Evolutionary conservation across 2,888 invertebrate genomes (phyloP), one percentile per base, ranked within the genome.

Genomic region (Mesorhabditis spiculigera): DNA sequence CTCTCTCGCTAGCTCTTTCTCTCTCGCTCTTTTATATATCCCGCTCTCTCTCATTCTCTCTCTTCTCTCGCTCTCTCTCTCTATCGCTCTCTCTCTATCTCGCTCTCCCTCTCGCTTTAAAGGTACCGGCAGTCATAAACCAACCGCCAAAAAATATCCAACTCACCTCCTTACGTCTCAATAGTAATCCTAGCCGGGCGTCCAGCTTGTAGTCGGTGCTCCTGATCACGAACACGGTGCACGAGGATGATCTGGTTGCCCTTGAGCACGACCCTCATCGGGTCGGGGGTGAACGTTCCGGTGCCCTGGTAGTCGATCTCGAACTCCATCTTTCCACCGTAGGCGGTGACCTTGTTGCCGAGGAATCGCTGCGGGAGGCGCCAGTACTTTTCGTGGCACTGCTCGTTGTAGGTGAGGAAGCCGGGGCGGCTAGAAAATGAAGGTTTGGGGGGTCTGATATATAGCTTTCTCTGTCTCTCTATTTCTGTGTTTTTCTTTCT

Each of bases 271-370:
- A 86, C 79, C n/a, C n/a, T n/a, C 69, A 86, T 74, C 5, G 86
- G 85, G 61, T 86, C 85, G 13, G 69, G 63, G 68, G 72, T 70
- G 62, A 77, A 69, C 4, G 67, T 70, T 41, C 83, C 84, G 10
- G 65, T 66, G 45, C 86, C 86, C 62, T 71, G 64, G 73, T 76
- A 86, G 68, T 84, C 80, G 62, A 86, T 71, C 43, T 82, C 78
- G 67, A 87, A 87, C 43, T 90, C 90, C 61, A 97, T 88, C 82
- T 90, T 90, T 4, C 96, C 96, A 62, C 96, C 96, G 86, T 97
- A 97, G 0, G 95, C 90, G 0, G 93, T 91, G 64, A 90, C 91
- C 88, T 90, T 90, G 87, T 97, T 95, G 0, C 93, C 94, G 13
- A 92, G 90, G 87, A 95, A 93, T 69, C 91, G 89, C 41, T 90